Percentiles rank a stretch among this genome's conserved stretches.
Conservation (phyloP, 2,797 vertebrate species). For the Tamandua tetradactyla region DNA sequence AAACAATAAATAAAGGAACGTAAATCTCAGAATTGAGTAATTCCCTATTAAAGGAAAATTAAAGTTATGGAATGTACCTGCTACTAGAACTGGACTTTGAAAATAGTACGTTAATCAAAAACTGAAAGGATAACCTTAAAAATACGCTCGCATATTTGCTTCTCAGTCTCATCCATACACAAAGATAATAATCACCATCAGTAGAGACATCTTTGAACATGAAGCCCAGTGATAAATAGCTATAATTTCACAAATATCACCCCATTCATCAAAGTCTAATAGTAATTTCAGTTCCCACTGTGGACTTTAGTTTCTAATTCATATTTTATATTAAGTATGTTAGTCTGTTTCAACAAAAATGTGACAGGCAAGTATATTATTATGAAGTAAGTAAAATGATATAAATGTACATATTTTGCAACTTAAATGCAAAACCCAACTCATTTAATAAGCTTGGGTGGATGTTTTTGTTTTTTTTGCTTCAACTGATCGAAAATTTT, state of each 20-base stretch:
- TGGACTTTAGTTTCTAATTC: conserved; percentile 11
- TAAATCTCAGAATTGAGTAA: not conserved
- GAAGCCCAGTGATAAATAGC: conserved; percentile 12
- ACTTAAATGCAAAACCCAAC: not conserved
- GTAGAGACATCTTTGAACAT: conserved; percentile 6
- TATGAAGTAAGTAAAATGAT: not conserved
- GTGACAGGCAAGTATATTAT: not conserved
- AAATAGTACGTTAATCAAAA: conserved; percentile 13
- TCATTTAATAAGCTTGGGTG: not conserved
- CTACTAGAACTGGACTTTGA: not conserved
- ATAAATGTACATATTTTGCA: conserved; percentile 14
- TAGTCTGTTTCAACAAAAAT: conserved; percentile 22
- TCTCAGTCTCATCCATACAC: not conserved
- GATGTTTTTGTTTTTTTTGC: not conserved
- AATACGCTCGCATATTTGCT: not conserved
- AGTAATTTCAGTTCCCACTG: conserved; percentile 22
- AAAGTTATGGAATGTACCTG: not conserved
- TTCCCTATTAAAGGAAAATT: conserved; percentile 17
- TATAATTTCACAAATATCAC: conserved; percentile 20
- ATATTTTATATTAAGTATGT: conserved; percentile 23
- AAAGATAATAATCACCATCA: conserved; percentile 13
- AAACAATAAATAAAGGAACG: conserved; percentile 16
- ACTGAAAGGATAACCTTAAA: not conserved
- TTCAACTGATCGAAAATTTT: not conserved
- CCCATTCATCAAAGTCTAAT: conserved; percentile 24